Percentiles rank a stretch among this genome's conserved stretches.
Evolutionary conservation across 2,797 vertebrate species (phyloP).

Genomic region (Monodelphis domestica): DNA sequence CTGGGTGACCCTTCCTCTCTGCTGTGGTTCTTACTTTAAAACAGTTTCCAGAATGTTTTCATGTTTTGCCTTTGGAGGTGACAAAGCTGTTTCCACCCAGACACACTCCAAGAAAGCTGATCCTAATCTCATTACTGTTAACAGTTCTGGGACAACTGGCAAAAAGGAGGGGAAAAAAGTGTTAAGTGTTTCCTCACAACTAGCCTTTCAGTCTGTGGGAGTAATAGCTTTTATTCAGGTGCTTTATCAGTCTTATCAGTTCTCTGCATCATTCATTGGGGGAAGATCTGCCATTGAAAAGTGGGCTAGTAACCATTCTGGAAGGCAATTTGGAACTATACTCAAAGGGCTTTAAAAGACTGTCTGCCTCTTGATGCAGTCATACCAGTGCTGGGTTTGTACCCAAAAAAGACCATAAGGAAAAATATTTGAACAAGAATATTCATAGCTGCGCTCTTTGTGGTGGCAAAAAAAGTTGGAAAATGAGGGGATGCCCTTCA

Average conservation of each 20-base stretch:
- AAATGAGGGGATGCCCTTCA: no score
- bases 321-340: no score
- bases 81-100: conserved; percentile 64
- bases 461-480: no score
- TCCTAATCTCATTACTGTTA: conserved; percentile 50
- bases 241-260: neutral
- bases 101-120: conserved; percentile 54
- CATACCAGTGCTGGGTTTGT: no score
- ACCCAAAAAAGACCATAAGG: no score
- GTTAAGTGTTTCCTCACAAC: conserved; percentile 27
- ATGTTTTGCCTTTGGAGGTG: conserved; percentile 64
- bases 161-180: neutral
- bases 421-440: no score
- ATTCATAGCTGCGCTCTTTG: no score
- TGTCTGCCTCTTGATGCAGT: no score
- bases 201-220: neutral
- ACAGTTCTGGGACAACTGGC: neutral
- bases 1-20: conserved; percentile 59
- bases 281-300: neutral
- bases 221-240: neutral
- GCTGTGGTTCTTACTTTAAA: conserved; percentile 68
- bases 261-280: conserved; percentile 22
- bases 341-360: no score
- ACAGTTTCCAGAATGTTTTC: conserved; percentile 71
- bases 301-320: no score